Evolutionary conservation across 2,113 vertebrate species (phyloP), one percentile per base, ranked within the genome.

Genomic region (Hirundichthys speculiger): DNA sequence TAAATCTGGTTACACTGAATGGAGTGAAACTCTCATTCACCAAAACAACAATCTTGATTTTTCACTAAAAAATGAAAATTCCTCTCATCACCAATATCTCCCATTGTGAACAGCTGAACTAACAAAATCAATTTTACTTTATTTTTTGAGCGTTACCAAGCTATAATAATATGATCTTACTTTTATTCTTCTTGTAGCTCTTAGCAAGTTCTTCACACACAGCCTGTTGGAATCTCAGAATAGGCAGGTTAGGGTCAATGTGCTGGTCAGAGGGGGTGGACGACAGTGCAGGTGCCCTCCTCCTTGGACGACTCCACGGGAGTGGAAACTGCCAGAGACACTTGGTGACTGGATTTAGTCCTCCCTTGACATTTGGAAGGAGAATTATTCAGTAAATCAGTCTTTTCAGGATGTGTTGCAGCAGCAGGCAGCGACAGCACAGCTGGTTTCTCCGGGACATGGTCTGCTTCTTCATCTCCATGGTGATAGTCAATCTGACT

Each of bases 131-230:
- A 34, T 34, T 34, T 9, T 4, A 34, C 9, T 34, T 10, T 10
- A 6, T 10, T 34, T 10, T 7, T 9, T 34, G 6, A 34, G 11
- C 30, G 11, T 34, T 10, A 3, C 9, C 30, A 7, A 7, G 30
- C 30, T 34, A 7, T 2, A 27, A 34, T 3, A 19, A 38, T 5
- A 21, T 13, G 42, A n/a, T 24, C 58, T 30, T 77, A 88, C 85
- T 93, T 24, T 92, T 90, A 75, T 89, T 95, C 82, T 92, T 93
- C 62, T 82, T 93, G 27, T 88, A 91, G 69, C 59, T 85, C 73
- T 94, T 93, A 41, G 91, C 88, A 51, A 99, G 90, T 53, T 93
- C 93, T 42, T 91, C 93, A 68, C 96, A 98, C 57, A 96, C 90
- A 0, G 90, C 86, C 85, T 88, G 87, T 80, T 95, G 93, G 60